These are phyloP conservation scores for Gadus chalcogrammus DNA, from an alignment of 2,113 vertebrate genomes.

Conservation along the genomic window DNA sequence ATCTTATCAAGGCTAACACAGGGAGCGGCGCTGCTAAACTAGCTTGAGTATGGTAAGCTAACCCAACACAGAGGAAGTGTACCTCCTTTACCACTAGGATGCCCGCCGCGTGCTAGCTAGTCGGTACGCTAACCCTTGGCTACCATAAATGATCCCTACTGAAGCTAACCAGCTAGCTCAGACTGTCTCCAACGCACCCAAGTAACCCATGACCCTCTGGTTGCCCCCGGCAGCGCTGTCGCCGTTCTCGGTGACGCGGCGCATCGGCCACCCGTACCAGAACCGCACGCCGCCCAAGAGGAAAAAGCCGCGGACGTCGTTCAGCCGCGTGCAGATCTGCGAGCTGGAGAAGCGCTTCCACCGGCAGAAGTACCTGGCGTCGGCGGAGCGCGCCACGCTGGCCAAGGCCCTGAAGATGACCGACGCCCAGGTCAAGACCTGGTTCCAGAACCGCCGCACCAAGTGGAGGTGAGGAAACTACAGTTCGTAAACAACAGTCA, in stretches of 20 bases:
- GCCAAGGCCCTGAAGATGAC: constrained; percentile 97
- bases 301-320: constrained; percentile 97
- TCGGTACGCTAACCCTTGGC: no score
- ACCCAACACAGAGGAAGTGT: no score
- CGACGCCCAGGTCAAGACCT: constrained; percentile 96
- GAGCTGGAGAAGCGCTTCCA: constrained; percentile 98
- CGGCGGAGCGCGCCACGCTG: constrained; percentile 81
- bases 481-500: no score
- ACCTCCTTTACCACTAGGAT: no score
- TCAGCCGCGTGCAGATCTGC: constrained; percentile 94
- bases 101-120: no score
- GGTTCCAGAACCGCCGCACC: constrained; percentile 97
- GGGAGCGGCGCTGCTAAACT: no score
- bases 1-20: no score
- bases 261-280: constrained; percentile 96
- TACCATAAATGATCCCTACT: no score
- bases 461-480: constrained; percentile 87
- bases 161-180: no score
- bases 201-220: not conserved
- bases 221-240: constrained; percentile 81
- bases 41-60: no score
- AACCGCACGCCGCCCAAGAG: constrained; percentile 96
- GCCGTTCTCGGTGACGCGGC: constrained; percentile 86
- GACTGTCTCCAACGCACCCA: no score
- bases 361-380: constrained; percentile 90